Conservation (phyloP, 1,140 invertebrate species). For the Pachyrhynchus sulphureomaculatus region DNA sequence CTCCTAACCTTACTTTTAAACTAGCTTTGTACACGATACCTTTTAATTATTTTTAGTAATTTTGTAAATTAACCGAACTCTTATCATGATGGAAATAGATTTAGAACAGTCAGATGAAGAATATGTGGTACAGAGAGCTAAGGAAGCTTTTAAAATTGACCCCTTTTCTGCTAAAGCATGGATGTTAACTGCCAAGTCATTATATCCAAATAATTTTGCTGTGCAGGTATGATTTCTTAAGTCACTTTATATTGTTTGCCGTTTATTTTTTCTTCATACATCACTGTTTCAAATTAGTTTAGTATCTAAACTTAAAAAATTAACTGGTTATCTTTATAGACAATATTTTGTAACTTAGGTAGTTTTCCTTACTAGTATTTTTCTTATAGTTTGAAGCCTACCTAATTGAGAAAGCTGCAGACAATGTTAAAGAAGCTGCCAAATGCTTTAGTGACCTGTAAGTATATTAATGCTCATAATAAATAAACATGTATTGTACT, state of each 20-base stretch:
- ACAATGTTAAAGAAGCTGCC: slow-evolving; percentile 78
- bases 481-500: no score
- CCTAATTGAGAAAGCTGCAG: slow-evolving; percentile 74
- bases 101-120: slow-evolving; percentile 64
- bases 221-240: slow-evolving; percentile 64
- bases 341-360: no score
- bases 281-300: no score
- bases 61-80: no score
- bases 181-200: slow-evolving; percentile 86
- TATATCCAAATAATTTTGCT: slow-evolving; percentile 82
- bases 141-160: slow-evolving; percentile 68
- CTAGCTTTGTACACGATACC: no score
- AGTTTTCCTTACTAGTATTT: neutral
- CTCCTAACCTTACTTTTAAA: no score
- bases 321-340: no score
- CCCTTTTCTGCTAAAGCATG: slow-evolving; percentile 82
- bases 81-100: slow-evolving; percentile 36
- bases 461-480: slow-evolving; percentile 29
- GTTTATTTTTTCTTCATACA: no score
- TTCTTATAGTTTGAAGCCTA: slow-evolving; percentile 73
- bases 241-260: no score
- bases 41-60: no score
- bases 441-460: slow-evolving; percentile 73
- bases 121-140: slow-evolving; percentile 75
- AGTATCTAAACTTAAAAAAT: no score